A percentile compares a stretch with the other conserved stretches of the same genome.
Evolutionary conservation across 1,140 invertebrate genomes (phyloP).

Genomic region (Trachelipus rathkii): DNA sequence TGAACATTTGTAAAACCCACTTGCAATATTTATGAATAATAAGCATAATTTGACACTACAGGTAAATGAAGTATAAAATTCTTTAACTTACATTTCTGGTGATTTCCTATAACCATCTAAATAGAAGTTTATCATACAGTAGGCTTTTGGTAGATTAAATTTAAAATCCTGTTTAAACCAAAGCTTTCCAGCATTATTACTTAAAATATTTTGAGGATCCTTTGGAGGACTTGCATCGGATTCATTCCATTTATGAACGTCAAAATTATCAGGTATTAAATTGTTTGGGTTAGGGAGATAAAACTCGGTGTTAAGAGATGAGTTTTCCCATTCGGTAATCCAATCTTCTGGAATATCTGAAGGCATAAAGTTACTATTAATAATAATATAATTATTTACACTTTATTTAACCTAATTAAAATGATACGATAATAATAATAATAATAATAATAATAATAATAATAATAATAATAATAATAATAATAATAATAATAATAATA

Average conservation of each 20-base stretch:
- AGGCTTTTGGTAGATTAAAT: constrained; percentile 32
- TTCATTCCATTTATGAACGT: constrained; percentile 54
- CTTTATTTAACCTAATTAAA: too few species aligned
- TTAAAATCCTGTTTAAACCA: constrained; percentile 40
- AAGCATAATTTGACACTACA: too few species aligned
- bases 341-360: constrained; percentile 49
- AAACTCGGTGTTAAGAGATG: constrained; percentile 48
- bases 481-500: too few species aligned
- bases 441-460: too few species aligned
- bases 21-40: too few species aligned
- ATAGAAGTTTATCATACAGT: constrained; percentile 49
- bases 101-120: constrained; percentile 73
- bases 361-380: too few species aligned
- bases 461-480: too few species aligned
- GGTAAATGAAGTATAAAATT: too few species aligned
- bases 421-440: too few species aligned
- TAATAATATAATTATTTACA: too few species aligned
- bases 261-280: constrained; percentile 78
- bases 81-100: constrained; percentile 62
- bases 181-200: constrained; percentile 50
- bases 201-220: constrained; percentile 63
- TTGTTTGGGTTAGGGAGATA: constrained; percentile 70
- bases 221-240: constrained; percentile 47
- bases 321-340: constrained; percentile 50
- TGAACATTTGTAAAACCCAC: too few species aligned